phyloP scores from a whole-genome alignment of 2,888 invertebrate species.

The Norana najaformis region DNA sequence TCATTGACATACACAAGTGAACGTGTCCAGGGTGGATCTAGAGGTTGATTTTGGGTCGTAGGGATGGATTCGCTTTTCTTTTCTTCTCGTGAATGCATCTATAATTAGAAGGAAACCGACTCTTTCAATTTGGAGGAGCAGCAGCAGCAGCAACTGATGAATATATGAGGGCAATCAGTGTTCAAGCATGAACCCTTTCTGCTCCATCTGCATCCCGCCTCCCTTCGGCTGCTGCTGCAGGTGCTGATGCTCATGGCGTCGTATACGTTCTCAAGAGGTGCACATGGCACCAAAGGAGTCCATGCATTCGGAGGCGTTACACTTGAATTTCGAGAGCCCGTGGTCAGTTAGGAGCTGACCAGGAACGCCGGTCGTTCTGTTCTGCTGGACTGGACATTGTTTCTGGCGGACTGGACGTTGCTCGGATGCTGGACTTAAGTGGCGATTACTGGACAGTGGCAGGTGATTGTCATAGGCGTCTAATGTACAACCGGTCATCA shows the following conservation, averaged over 20 bases:
- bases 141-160: neutral
- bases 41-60: neutral
- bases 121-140: neutral
- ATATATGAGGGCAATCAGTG: neutral
- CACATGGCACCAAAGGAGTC: neutral
- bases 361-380: neutral
- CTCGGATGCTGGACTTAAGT: neutral
- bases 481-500: neutral
- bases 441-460: neutral
- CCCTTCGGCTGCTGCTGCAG: neutral
- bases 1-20: neutral
- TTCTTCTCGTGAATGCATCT: neutral
- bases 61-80: neutral
- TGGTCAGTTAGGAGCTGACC: neutral
- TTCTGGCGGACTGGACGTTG: neutral
- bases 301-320: neutral
- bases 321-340: neutral
- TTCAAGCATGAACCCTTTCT: neutral
- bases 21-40: neutral
- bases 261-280: constrained; percentile 1
- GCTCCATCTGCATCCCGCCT: neutral
- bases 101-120: neutral
- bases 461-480: neutral
- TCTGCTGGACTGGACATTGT: neutral
- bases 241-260: neutral